phyloP scores from a whole-genome alignment of 2,888 invertebrate genomes.

The Heliconius hortense region DNA sequence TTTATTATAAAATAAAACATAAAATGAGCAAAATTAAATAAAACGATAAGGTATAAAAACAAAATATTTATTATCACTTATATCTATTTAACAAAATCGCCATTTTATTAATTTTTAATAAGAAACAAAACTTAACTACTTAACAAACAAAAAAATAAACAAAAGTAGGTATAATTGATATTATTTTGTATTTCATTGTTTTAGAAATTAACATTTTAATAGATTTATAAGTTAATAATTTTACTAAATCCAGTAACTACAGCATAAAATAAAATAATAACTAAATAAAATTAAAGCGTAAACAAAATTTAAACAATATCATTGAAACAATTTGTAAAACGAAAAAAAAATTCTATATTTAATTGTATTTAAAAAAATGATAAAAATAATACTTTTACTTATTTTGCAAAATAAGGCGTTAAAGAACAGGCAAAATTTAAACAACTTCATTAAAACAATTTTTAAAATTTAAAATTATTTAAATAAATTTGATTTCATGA shows the following conservation, averaged over 20 bases:
- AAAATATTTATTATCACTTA: conserved; percentile 14
- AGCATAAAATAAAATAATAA: not conserved
- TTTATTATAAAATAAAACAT: too few relatives aligned
- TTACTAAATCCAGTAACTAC: not conserved
- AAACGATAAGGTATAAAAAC: conserved; percentile 2
- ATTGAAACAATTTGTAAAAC: not conserved
- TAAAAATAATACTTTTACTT: not conserved
- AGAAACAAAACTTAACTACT: not conserved
- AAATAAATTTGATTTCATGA: not conserved
- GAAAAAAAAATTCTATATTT: not conserved
- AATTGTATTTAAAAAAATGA: not conserved
- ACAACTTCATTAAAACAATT: not conserved
- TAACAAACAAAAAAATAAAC: conserved; percentile 1
- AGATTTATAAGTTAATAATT: too few relatives aligned
- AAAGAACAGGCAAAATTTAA: not conserved
- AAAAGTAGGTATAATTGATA: not conserved
- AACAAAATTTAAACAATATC: not conserved
- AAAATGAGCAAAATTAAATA: not conserved
- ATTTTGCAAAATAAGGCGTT: too few relatives aligned
- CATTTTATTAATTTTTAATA: not conserved
- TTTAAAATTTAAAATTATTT: not conserved
- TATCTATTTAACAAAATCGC: conserved; percentile 12
- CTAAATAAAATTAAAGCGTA: not conserved
- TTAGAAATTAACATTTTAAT: not conserved
- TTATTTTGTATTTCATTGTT: not conserved